phyloP scores from a whole-genome alignment of 2,797 vertebrate genomes.

The Cynopterus sphinx region DNA sequence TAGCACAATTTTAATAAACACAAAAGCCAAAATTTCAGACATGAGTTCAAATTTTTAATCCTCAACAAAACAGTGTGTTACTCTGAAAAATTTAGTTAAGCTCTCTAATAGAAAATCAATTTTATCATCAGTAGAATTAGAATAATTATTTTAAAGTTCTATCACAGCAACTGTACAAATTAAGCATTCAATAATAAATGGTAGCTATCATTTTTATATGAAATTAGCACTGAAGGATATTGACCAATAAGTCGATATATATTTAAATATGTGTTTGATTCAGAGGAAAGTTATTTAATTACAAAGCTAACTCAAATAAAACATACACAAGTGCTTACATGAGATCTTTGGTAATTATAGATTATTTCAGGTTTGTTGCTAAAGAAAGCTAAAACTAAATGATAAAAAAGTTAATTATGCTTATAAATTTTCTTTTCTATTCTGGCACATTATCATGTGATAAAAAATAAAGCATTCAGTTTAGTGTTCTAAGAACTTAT shows the following conservation, averaged over 20 bases:
- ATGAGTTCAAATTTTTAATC: constrained; percentile 38
- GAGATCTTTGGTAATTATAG: neutral
- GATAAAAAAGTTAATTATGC: neutral
- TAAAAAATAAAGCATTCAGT: neutral
- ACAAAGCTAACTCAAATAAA: constrained; percentile 44
- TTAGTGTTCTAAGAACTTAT: neutral
- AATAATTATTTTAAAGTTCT: constrained; percentile 63
- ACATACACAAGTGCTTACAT: neutral
- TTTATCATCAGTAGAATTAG: constrained; percentile 51
- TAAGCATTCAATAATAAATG: constrained; percentile 42
- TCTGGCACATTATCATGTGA: neutral
- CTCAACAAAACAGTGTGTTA: constrained; percentile 1
- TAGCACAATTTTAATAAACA: neutral
- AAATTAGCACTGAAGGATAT: constrained; percentile 57
- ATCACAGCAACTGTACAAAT: constrained; percentile 46
- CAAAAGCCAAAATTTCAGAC: neutral
- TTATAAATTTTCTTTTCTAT: neutral
- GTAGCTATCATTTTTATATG: constrained; percentile 52
- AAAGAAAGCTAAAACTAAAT: constrained; percentile 18
- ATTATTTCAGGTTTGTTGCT: constrained; percentile 8
- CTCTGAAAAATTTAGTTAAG: constrained; percentile 15
- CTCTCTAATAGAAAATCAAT: constrained; percentile 34
- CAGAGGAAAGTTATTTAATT: constrained; percentile 44
- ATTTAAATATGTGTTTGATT: constrained; percentile 50
- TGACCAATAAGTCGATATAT: constrained; percentile 27